These are phyloP conservation scores for Pluvialis apricaria DNA, from an alignment of 2,113 vertebrate genomes.

Conservation along the genomic window DNA sequence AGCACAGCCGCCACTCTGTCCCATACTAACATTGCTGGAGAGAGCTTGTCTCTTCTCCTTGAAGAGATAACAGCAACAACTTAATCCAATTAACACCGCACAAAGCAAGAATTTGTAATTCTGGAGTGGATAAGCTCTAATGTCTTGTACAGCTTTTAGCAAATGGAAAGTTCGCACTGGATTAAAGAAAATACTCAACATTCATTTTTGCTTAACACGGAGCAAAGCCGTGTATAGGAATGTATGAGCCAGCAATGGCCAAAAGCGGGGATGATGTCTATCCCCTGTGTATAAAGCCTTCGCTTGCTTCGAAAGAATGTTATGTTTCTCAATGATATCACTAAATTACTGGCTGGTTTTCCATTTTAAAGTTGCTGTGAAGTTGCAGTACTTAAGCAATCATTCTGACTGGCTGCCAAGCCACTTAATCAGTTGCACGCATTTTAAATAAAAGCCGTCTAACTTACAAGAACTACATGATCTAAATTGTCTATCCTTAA, in stretches of 20 bases:
- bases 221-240: not conserved
- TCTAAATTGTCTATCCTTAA: not conserved
- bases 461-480: not conserved
- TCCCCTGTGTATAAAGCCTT: not conserved
- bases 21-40: not conserved
- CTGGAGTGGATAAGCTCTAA: not conserved
- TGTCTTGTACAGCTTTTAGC: not conserved
- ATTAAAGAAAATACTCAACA: slow-evolving; percentile 16
- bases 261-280: slow-evolving; percentile 6
- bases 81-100: slow-evolving; percentile 25
- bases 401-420: slow-evolving; percentile 37
- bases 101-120: not conserved
- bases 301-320: slow-evolving; percentile 22
- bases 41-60: not conserved
- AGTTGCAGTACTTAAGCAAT: slow-evolving; percentile 20
- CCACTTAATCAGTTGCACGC: slow-evolving; percentile 30
- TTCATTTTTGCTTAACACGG: not conserved
- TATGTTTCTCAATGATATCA: slow-evolving; percentile 32
- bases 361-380: slow-evolving; percentile 47
- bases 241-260: not conserved
- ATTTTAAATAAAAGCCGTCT: slow-evolving; percentile 15
- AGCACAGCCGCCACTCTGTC: not conserved
- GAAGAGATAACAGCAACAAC: not conserved
- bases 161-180: not conserved
- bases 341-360: slow-evolving; percentile 46